Base-by-base conservation (phyloP, 2,797 vertebrate genomes). In the Malacoraja senta region DNA sequence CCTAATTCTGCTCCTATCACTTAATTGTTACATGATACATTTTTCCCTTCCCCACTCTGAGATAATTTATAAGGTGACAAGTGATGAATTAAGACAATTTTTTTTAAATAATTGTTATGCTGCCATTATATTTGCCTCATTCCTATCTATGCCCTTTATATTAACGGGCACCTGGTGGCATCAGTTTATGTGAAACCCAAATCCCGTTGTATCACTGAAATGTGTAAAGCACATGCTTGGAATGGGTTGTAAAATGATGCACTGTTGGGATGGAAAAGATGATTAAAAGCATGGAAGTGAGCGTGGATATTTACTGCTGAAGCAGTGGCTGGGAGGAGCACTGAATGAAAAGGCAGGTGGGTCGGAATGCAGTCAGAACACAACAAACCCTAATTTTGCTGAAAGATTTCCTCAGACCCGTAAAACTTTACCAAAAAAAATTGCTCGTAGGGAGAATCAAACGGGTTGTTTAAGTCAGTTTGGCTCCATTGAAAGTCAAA, bases 101-200 rank as follows among this genome's bases (percentile, higher is more conserved):
- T 86, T 92, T 92, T 15, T n/a, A 76, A 92, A 53, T 53, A 74
- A 68, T 32, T 74, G 19, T 29, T 74, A 58, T 74, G 68, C 68
- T 72, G 90, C 38, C 10, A 92, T 76, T 71, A 74, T 71, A 92
- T 53, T 65, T 91, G 90, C 26, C 24, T 35, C 38, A 91, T 74
- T 74, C 19, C 2, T 8, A 68, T 24, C 7, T 3, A 68, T 24
- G 15, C 35, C 19, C 84, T 88, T 65, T 88, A 68, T 68, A 68
- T 65, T 65, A 19, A 65, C 21, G 15, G n/a, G 53, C 35, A 72
- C 35, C 7, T 44, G 29, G 74, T 58, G 38, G 90, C 38, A 92
- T 26, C 44, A 76, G 26, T 92, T 53, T 76, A 38, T 17, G 90
- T 53, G 38, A 92, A 92, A 38, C 38, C 38, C 71, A 58, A 92